Evolutionary conservation across 2,797 vertebrate genomes (phyloP), one percentile per base, ranked within the genome.

Genomic region (Kryptopterus vitreolus): DNA sequence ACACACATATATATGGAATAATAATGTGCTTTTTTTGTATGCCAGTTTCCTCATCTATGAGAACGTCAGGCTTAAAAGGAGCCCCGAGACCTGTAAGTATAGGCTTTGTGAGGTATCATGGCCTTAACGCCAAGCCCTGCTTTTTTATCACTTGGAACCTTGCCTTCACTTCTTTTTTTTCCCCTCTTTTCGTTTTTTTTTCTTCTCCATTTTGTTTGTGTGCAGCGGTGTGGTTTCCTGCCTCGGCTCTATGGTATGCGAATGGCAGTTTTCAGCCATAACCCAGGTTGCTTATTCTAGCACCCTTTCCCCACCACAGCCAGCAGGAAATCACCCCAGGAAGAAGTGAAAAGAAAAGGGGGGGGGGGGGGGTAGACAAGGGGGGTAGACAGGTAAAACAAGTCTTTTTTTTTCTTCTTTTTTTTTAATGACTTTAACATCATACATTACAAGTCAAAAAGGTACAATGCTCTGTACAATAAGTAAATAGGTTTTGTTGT

Each of bases 401-500:
- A 43, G 7, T 7, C 6, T 7, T 3, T 7, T 7, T 7, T 4
- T 43, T 43, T 43, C 10, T 43, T 93, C 93, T 89, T 87, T 92
- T 88, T 92, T 94, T 78, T 95, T 95, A 95, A 94, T 95, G 87
- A 92, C 92, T 92, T 93, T 92, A 94, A 93, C 90, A 92, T 93
- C 92, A 93, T 92, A 93, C 93, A 92, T 91, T 91, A 94, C 92
- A 94, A 92, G 91, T 94, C 92, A 93, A 93, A 93, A 93, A 84
- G 89, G 92, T 93, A 93, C 92, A 93, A 90, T 88, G 91, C 89
- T 91, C 92, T 95, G 93, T 95, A 94, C 93, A 94, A 93, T 92
- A 93, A 92, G 93, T 94, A 92, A 93, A 94, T 94, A 94, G 91
- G 92, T 93, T 91, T 46, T 94, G 92, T 90, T 91, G 92, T 93